Evolutionary conservation across 2,113 vertebrate genomes (phyloP).

Genomic region (Columba livia): DNA sequence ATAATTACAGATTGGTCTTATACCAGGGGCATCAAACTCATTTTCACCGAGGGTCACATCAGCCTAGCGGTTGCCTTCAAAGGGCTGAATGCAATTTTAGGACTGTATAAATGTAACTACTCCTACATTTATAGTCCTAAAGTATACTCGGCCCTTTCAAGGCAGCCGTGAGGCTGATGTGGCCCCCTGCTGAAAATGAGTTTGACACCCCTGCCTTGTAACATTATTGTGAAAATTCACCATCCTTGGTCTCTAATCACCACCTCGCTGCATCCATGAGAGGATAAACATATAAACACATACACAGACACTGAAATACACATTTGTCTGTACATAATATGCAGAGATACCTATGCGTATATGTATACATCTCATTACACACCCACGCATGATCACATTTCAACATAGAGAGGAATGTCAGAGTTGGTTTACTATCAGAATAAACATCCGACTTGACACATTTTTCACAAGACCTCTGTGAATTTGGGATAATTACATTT

Average conservation of each 20-base stretch:
- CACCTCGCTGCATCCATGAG: neutral
- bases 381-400: neutral
- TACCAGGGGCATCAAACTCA: neutral
- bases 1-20: neutral
- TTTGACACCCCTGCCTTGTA: too few species aligned
- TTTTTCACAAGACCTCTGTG: conserved; percentile 21
- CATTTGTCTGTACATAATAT: neutral
- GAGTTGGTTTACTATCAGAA: neutral
- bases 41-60: too few species aligned
- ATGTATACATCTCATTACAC: neutral
- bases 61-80: too few species aligned
- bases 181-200: too few species aligned
- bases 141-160: too few species aligned
- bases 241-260: neutral
- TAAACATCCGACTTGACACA: conserved; percentile 27
- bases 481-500: conserved; percentile 43
- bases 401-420: neutral
- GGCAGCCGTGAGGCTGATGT: too few species aligned
- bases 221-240: neutral
- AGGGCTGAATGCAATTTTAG: too few species aligned
- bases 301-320: neutral
- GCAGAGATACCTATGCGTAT: neutral
- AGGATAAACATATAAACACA: neutral
- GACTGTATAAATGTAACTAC: too few species aligned
- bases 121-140: too few species aligned